phyloP scores from a whole-genome alignment of 2,113 vertebrate species.

The Crotophaga sulcirostris region DNA sequence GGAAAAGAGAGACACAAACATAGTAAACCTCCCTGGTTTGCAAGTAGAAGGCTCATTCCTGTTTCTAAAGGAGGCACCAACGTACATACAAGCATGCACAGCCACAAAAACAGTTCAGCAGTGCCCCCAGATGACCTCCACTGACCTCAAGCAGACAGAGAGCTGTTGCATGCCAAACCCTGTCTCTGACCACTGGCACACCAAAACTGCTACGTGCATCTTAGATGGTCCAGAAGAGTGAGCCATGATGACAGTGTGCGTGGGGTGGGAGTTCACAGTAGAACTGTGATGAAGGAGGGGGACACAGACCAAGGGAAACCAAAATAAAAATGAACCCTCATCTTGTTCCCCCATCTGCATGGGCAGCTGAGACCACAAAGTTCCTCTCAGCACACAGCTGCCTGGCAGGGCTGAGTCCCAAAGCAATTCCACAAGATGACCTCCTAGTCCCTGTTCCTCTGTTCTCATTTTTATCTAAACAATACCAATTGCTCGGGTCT shows the following conservation, averaged over 20 bases:
- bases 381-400: slow-evolving; percentile 39
- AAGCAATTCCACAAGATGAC: slow-evolving; percentile 34
- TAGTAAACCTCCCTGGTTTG: accelerated
- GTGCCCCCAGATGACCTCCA: background rate
- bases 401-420: slow-evolving; percentile 31
- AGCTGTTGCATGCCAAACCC: background rate
- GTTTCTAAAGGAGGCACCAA: background rate
- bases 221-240: background rate
- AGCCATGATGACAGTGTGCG: accelerated
- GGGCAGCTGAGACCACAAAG: slow-evolving; percentile 28
- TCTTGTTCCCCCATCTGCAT: background rate
- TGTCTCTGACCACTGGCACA: background rate
- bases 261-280: background rate
- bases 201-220: accelerated
- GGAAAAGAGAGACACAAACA: background rate
- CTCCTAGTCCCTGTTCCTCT: slow-evolving; percentile 20
- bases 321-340: background rate
- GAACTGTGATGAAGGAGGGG: background rate
- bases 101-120: background rate
- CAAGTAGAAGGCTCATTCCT: background rate
- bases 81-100: accelerated
- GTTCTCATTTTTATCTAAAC: slow-evolving; percentile 29
- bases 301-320: background rate
- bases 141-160: background rate
- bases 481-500: slow-evolving; percentile 1